Evolutionary conservation across 2,113 vertebrate species (phyloP).

Genomic region (Odontesthes bonariensis): DNA sequence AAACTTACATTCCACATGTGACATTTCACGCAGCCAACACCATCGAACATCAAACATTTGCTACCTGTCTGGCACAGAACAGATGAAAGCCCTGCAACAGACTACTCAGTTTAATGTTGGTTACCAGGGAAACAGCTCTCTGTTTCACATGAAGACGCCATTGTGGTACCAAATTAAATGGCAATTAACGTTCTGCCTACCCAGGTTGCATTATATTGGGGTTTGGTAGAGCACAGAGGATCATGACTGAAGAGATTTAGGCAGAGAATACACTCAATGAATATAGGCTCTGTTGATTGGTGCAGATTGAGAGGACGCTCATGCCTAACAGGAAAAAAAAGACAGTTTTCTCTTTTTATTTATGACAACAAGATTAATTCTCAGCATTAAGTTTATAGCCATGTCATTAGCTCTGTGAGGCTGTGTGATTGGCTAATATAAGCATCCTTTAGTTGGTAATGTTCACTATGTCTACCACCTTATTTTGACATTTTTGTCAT

Average conservation of each 20-base stretch:
- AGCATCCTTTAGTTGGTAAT: neutral
- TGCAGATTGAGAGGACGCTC: slow-evolving; percentile 12
- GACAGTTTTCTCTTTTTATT: slow-evolving; percentile 5
- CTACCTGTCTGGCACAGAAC: slow-evolving; percentile 12
- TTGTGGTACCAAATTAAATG: slow-evolving; percentile 36
- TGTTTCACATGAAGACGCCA: slow-evolving; percentile 39
- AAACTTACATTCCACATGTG: slow-evolving; percentile 30
- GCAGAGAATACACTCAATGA: slow-evolving; percentile 19
- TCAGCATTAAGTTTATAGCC: neutral
- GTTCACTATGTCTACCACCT: slow-evolving; percentile 8
- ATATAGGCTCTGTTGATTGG: slow-evolving; percentile 31
- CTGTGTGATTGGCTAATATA: no score
- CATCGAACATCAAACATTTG: slow-evolving; percentile 7
- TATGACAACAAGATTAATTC: slow-evolving; percentile 1
- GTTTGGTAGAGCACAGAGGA: slow-evolving; percentile 24
- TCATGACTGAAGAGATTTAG: slow-evolving; percentile 22
- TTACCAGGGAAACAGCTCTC: slow-evolving; percentile 38
- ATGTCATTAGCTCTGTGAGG: neutral
- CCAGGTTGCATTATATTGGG: slow-evolving; percentile 11
- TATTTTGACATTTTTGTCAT: neutral
- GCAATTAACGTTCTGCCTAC: slow-evolving; percentile 43
- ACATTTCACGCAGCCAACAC: slow-evolving; percentile 28
- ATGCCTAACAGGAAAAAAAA: slow-evolving; percentile 14
- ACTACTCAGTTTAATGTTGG: slow-evolving; percentile 5
- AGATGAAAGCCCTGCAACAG: neutral